These are phyloP conservation scores for Champsocephalus gunnari DNA, from an alignment of 2,797 vertebrate species.

Conservation along the genomic window DNA sequence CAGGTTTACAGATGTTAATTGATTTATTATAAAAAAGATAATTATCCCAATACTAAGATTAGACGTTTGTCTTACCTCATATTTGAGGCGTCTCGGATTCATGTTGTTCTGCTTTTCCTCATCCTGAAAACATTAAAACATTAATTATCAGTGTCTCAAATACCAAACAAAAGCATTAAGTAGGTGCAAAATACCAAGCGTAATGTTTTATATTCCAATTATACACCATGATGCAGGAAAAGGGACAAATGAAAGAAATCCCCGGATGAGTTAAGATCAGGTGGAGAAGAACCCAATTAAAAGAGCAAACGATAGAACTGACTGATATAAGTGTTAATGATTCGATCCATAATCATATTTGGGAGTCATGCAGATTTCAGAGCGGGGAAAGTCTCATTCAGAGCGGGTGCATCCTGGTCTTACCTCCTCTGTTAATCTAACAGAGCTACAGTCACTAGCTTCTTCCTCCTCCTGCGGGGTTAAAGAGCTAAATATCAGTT, in stretches of 20 bases:
- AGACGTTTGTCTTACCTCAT: constrained; percentile 76
- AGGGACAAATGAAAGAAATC: background rate
- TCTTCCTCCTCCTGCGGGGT: constrained; percentile 74
- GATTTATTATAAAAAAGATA: background rate
- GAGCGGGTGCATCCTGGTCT: constrained; percentile 54
- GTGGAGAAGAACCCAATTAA: constrained; percentile 11
- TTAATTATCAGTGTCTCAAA: background rate
- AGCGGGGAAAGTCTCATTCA: constrained; percentile 13
- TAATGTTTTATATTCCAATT: background rate
- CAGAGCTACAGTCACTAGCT: constrained; percentile 74
- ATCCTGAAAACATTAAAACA: constrained; percentile 66
- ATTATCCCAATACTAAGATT: background rate
- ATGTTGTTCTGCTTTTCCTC: constrained; percentile 64
- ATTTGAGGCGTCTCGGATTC: constrained; percentile 75
- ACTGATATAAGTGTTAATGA: background rate
- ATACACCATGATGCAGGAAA: background rate
- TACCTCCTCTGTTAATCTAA: constrained; percentile 76
- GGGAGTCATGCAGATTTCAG: constrained; percentile 64
- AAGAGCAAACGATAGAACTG: constrained; percentile 1
- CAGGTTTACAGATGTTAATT: background rate
- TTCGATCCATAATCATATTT: background rate
- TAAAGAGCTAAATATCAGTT: constrained; percentile 70
- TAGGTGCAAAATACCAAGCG: background rate
- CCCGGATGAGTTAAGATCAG: constrained; percentile 6
- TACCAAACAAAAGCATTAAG: background rate